Percentiles rank a stretch among this genome's conserved stretches.
Evolutionary conservation across 30 jellyfish, hydroid and myxozoan species (phyloP).

Genomic region (Hydractinia echinata): DNA sequence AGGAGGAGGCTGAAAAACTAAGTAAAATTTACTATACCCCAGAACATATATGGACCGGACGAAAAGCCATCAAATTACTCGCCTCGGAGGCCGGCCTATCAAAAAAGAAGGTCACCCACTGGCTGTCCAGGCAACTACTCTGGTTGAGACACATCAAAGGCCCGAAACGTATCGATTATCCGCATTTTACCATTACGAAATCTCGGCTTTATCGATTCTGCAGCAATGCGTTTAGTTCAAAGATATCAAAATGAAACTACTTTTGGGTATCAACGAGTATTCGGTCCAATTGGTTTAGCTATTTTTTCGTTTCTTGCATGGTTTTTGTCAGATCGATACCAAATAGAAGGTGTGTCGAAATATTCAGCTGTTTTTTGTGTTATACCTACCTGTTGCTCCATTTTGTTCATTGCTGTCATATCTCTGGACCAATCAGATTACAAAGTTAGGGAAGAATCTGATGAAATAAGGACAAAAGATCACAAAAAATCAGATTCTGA

Average conservation of each 20-base stretch:
- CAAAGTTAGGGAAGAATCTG: not conserved
- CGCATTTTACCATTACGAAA: too few species aligned
- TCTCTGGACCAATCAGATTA: not conserved
- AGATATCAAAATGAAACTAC: constrained; percentile 21
- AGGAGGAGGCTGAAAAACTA: too few species aligned
- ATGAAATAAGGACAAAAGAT: too few species aligned
- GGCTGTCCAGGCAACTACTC: too few species aligned
- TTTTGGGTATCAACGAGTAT: constrained; percentile 60
- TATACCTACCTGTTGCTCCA: not conserved
- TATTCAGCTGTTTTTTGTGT: not conserved
- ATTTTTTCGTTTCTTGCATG: constrained; percentile 61
- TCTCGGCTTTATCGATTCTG: constrained; percentile 58
- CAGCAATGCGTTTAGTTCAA: constrained; percentile 38
- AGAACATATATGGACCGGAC: too few species aligned
- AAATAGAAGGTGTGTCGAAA: not conserved
- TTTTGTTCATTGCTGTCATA: not conserved
- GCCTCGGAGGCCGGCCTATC: too few species aligned
- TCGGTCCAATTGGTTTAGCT: constrained; percentile 85
- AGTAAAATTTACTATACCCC: too few species aligned
- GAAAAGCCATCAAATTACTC: too few species aligned
- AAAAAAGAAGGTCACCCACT: too few species aligned
- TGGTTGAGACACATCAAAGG: too few species aligned
- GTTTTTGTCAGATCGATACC: constrained; percentile 37
- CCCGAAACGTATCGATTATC: too few species aligned
- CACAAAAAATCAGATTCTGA: too few species aligned